phyloP scores from a whole-genome alignment of 2,113 vertebrate genomes.

The Brachypteracias leptosomus region DNA sequence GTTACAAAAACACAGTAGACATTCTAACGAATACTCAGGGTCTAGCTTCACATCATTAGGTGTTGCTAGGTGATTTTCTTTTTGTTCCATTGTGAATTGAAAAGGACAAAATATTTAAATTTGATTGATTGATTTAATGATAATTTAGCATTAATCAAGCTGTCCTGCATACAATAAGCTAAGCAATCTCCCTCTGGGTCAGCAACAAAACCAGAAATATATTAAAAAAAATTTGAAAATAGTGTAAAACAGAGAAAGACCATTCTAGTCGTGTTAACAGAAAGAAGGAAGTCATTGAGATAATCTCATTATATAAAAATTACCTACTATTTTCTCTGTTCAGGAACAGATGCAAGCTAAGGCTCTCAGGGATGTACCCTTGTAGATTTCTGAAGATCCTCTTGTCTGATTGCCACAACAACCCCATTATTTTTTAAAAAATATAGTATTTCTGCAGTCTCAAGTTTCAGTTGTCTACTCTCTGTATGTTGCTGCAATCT shows the following conservation, averaged over 20 bases:
- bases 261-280: not conserved
- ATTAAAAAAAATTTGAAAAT: too few relatives aligned
- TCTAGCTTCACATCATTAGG: not conserved
- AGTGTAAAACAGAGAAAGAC: not conserved
- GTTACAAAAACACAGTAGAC: not conserved
- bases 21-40: not conserved
- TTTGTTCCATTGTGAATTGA: not conserved
- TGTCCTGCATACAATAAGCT: not conserved
- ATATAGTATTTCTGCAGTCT: not conserved
- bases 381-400: not conserved
- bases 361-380: not conserved
- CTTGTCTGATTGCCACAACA: not conserved
- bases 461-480: not conserved
- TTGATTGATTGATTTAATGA: not conserved
- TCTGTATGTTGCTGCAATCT: not conserved
- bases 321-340: not conserved
- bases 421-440: not conserved
- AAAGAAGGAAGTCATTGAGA: not conserved
- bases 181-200: not conserved
- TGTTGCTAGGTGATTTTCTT: constrained; percentile 39
- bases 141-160: not conserved
- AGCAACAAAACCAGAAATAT: not conserved
- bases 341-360: not conserved
- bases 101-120: constrained; percentile 14
- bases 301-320: not conserved